Evolutionary conservation across 2,888 invertebrate genomes (phyloP), one percentile per base, ranked within the genome.

Genomic region (Syritta pipiens): DNA sequence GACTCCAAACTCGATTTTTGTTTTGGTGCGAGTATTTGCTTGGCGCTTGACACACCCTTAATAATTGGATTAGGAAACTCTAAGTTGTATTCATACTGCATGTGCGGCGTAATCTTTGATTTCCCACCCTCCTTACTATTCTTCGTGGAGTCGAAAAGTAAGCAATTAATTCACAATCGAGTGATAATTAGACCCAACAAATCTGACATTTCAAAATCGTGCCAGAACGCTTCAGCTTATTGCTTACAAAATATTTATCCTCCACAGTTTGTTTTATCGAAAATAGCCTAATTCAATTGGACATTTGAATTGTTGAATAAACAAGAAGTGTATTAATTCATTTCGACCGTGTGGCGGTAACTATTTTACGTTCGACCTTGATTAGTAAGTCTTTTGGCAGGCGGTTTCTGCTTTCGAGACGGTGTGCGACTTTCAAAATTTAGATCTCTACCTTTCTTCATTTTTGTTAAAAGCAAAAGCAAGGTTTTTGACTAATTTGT

Each of bases 181-280:
- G 46, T 46, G 59, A 5, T 59, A 60, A 60, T 46, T 46, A 3
- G 32, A 60, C 24, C 32, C 17, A 1, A 24, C n/a, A 35, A n/a
- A 30, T 35, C n/a, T 32, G n/a, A 24, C 22, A 60, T 24, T 35
- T 22, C n/a, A 10, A n/a, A 59, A 59, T 59, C 6, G 14, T 22
- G 44, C 20, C 44, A 22, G 14, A 32, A 14, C 7, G 42, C 1
- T 10, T 28, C 26, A 17, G 6, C 24, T 22, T 2, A n/a, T 12
- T 48, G n/a, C 4, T n/a, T 55, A 10, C 22, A 17, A 57, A 57
- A 44, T 30, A 57, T 42, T 42, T 59, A 20, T 30, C 5, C 26
- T 4, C 2, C 12, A 4, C 14, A 20, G 19, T 51, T 32, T 32
- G 10, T 24, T n/a, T n/a, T 35, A 24, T 28, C 17, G 48, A 28